Evolutionary conservation across 2,888 invertebrate genomes (phyloP).

Genomic region (Hemaris fuciformis): DNA sequence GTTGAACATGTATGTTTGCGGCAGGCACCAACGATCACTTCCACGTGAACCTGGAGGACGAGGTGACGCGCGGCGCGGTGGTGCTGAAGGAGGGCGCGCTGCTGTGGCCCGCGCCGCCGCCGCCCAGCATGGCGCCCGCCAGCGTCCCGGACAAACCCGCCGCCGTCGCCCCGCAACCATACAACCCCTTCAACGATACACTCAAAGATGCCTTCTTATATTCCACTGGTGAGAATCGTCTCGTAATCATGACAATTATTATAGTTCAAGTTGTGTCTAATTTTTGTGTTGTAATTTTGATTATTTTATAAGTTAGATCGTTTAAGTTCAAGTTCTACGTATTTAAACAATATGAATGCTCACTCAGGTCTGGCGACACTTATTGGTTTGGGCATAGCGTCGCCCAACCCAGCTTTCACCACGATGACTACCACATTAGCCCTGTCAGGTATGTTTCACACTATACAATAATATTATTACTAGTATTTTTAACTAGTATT

Average conservation of each 20-base stretch:
- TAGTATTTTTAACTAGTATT: too few species aligned
- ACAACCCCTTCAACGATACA: conserved; percentile 86
- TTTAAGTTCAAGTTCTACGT: too few species aligned
- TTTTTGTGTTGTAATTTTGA: too few species aligned
- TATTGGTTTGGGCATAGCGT: conserved; percentile 85
- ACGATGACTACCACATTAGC: conserved; percentile 94
- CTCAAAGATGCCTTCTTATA: conserved; percentile 85
- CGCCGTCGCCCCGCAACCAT: conserved; percentile 64
- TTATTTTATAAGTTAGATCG: too few species aligned
- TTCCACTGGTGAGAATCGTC: conserved; percentile 83
- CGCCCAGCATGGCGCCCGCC: conserved; percentile 72
- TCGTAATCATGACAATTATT: too few species aligned
- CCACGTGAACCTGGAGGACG: conserved; percentile 90
- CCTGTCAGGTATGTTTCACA: conserved; percentile 83
- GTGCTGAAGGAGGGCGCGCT: conserved; percentile 87
- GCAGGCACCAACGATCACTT: conserved; percentile 89
- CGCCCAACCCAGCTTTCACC: conserved; percentile 92
- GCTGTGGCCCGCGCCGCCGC: conserved; percentile 90
- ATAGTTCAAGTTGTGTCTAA: too few species aligned
- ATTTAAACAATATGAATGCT: conserved; percentile 7
- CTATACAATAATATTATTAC: conserved; percentile 34
- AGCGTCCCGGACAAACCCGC: conserved; percentile 44
- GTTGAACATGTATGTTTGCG: not conserved
- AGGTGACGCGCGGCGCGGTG: conserved; percentile 92
- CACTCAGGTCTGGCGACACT: conserved; percentile 84